phyloP scores from a whole-genome alignment of 1,140 invertebrate genomes.

The Trissolcus basalis region DNA sequence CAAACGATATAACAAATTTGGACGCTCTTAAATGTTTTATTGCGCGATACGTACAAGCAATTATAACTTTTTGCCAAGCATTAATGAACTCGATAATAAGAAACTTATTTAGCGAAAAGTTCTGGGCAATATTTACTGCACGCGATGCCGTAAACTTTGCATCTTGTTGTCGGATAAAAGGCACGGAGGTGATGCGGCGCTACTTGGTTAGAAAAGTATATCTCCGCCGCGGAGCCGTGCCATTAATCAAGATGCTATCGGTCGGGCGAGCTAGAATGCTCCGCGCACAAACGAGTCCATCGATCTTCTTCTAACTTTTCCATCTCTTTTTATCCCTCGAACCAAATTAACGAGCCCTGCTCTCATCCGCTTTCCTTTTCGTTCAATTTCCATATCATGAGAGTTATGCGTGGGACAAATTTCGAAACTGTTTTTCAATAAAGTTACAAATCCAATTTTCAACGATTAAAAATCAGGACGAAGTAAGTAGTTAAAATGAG shows the following conservation, averaged over 20 bases:
- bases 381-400: too few relatives aligned
- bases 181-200: slow-evolving; percentile 14
- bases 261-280: slow-evolving; percentile 32
- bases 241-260: slow-evolving; percentile 60
- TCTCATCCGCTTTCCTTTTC: too few relatives aligned
- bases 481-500: too few relatives aligned
- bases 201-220: slow-evolving; percentile 57
- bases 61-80: slow-evolving; percentile 9
- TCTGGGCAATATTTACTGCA: slow-evolving; percentile 10
- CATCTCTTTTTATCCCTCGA: slow-evolving; percentile 35
- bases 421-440: too few relatives aligned
- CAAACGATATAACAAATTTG: too few relatives aligned
- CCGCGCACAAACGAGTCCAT: slow-evolving; percentile 55
- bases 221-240: slow-evolving; percentile 15
- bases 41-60: background rate
- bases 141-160: slow-evolving; percentile 12
- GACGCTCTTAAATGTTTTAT: too few relatives aligned
- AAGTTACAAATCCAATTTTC: too few relatives aligned
- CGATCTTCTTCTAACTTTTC: slow-evolving; percentile 52
- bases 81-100: slow-evolving; percentile 10
- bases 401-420: too few relatives aligned
- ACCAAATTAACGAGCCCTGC: slow-evolving; percentile 57
- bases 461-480: too few relatives aligned
- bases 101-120: background rate
- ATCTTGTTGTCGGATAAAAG: slow-evolving; percentile 18